Percentiles rank a stretch among this genome's conserved stretches.
Conservation (phyloP, 2,888 invertebrate genomes). For the Pediacus dermestoides region DNA sequence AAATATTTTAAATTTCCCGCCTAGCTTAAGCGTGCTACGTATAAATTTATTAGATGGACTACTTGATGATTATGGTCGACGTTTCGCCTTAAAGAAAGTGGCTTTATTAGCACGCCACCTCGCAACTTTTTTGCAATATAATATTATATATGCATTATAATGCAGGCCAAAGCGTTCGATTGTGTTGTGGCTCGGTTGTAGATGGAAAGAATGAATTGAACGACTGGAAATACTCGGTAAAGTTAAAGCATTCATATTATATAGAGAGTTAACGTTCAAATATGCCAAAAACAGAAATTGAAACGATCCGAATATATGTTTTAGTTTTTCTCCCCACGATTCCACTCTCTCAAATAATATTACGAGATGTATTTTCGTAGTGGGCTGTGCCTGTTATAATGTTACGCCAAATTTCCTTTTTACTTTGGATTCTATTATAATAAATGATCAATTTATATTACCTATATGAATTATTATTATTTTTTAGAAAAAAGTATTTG, state of each 20-base stretch:
- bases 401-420: too few species aligned
- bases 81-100: too few species aligned
- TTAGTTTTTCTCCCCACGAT: slow-evolving; percentile 47
- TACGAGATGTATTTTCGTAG: too few species aligned
- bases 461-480: too few species aligned
- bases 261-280: slow-evolving; percentile 51
- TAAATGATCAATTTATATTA: too few species aligned
- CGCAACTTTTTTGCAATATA: slow-evolving; percentile 49
- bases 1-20: too few species aligned
- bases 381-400: too few species aligned
- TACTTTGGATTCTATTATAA: too few species aligned
- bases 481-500: too few species aligned
- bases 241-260: slow-evolving; percentile 52
- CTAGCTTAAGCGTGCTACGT: too few species aligned
- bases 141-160: slow-evolving; percentile 52
- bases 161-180: slow-evolving; percentile 41
- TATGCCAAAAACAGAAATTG: slow-evolving; percentile 52
- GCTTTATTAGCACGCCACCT: slow-evolving; percentile 35
- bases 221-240: slow-evolving; percentile 44
- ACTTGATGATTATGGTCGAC: too few species aligned
- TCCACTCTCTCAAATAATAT: slow-evolving; percentile 32
- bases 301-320: slow-evolving; percentile 50
- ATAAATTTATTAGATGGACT: too few species aligned
- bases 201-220: slow-evolving; percentile 39
- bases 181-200: slow-evolving; percentile 30